Base-by-base conservation (phyloP, 2,888 invertebrate species). In the Xestia sexstrigata region DNA sequence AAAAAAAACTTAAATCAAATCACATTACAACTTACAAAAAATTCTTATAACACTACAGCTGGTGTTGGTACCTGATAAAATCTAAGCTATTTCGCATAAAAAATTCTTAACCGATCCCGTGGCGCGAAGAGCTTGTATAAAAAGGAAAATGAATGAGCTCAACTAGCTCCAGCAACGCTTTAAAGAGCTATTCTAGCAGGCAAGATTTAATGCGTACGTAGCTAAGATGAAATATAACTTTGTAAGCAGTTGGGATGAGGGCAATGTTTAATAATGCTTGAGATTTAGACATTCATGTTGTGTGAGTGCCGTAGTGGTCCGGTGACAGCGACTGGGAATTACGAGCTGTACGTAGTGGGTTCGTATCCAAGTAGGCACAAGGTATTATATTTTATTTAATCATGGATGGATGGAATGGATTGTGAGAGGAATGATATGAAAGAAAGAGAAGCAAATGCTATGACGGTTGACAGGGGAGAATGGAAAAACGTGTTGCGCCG, bases 121-220 rank as follows among this genome's bases (percentile, higher is more conserved):
- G 20, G 73, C 67, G 78, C 5, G 35, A 79, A 80, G 65, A 65
- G 42, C 30, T 30, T 81, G 11, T 67, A 65, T 68, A 74, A 81
- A 81, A 78, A 70, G 58, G n/a, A 39, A 82, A 74, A 82, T 39
- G 39, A 78, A 74, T 74, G 58, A 49, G 55, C 70, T 82, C 39
- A 70, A 81, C 74, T 81, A 20, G 45, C 63, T 58, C 30, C 58
- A 23, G 42, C n/a, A 58, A 58, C 42, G 65, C n/a, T 58, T 81
- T 63, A 26, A 60, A 67, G 42, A 69, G 67, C 55, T 63, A 70
- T 70, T 73, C 35, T 66, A 35, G 63, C 45, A 39, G 30, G 47
- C 11, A n/a, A 74, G 74, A 81, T 78, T 78, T 68, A 74, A 82
- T 70, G 17, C 47, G 35, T 49, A 55, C n/a, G 23, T 58, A 68